phyloP scores from a whole-genome alignment of 1,140 invertebrate genomes.

The Vanessa tameamea region DNA sequence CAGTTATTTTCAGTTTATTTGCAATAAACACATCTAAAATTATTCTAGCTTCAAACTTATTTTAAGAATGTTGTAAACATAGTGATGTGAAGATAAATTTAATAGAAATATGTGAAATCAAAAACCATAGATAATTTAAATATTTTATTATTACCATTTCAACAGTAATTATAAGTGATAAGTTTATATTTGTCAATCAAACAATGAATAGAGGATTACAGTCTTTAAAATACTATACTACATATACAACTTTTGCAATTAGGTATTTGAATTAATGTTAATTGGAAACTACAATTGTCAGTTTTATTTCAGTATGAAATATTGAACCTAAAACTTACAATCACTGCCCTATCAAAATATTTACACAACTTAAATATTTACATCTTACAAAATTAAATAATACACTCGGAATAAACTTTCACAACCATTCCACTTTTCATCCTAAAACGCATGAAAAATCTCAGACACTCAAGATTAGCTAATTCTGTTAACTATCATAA shows the following conservation, averaged over 20 bases:
- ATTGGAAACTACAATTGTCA: neutral
- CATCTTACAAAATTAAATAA: conserved; percentile 64
- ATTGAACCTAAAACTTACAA: conserved; percentile 67
- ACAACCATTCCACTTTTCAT: conserved; percentile 62
- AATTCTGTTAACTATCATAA: conserved; percentile 18
- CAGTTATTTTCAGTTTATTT: conserved; percentile 27
- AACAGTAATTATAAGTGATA: conserved; percentile 75
- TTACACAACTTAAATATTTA: conserved; percentile 70
- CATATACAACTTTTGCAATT: neutral
- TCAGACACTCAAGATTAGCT: conserved; percentile 22
- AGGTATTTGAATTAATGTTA: neutral
- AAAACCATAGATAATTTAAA: conserved; percentile 31
- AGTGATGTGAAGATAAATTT: neutral
- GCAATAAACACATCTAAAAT: neutral
- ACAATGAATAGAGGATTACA: conserved; percentile 17
- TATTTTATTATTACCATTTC: conserved; percentile 67
- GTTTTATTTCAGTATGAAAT: conserved; percentile 1
- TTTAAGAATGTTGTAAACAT: neutral
- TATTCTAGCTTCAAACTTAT: neutral
- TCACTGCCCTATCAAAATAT: conserved; percentile 64
- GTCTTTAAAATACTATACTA: neutral
- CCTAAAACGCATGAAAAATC: conserved; percentile 80
- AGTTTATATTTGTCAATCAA: conserved; percentile 47
- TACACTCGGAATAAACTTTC: conserved; percentile 36
- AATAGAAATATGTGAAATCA: conserved; percentile 16